A percentile compares a stretch with the other conserved stretches of the same genome.
These are phyloP conservation scores for Bombus superbus DNA, from an alignment of 1,140 invertebrate genomes.

Conservation along the genomic window DNA sequence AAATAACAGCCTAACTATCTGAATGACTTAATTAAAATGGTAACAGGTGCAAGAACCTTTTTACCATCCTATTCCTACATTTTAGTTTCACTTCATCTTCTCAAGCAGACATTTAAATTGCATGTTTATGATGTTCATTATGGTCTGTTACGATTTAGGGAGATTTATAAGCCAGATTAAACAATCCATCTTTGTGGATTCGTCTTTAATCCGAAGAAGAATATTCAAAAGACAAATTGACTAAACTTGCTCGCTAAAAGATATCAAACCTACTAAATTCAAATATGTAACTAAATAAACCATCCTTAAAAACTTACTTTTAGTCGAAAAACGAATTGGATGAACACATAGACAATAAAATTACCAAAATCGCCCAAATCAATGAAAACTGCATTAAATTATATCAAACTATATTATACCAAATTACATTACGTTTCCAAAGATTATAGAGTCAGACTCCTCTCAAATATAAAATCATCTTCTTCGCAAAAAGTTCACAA, in stretches of 20 bases:
- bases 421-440: background rate
- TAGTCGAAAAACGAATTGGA: background rate
- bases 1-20: background rate
- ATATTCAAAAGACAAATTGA: no score
- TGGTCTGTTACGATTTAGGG: no score
- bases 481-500: background rate
- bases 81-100: background rate
- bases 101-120: background rate
- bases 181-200: no score
- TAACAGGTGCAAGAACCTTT: slow-evolving; percentile 27
- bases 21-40: slow-evolving; percentile 34
- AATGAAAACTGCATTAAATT: background rate
- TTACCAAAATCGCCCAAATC: no score
- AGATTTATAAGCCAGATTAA: no score
- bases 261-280: no score
- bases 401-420: background rate
- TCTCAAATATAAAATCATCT: background rate
- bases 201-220: no score
- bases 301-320: no score
- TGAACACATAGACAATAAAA: background rate
- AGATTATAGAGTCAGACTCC: background rate
- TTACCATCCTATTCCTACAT: no score
- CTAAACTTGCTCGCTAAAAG: no score
- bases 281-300: no score
- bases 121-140: background rate